These are phyloP conservation scores for Potamarius usumacintae DNA, from an alignment of 2,113 vertebrate species.

Conservation along the genomic window DNA sequence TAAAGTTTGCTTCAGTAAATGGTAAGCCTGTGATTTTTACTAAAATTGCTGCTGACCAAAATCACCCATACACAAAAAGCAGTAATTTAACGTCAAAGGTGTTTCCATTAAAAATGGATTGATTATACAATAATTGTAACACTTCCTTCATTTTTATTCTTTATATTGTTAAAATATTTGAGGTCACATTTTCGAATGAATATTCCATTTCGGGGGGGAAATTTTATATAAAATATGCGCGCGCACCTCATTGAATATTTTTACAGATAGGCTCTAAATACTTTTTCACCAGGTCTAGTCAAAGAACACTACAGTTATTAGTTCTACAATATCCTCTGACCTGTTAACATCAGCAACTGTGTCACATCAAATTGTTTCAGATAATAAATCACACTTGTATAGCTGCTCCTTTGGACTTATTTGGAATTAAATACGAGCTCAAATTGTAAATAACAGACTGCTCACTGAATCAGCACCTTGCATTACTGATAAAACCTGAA, in stretches of 20 bases:
- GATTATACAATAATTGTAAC: not conserved
- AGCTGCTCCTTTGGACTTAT: not conserved
- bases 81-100: not conserved
- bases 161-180: not conserved
- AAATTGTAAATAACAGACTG: slow-evolving; percentile 6
- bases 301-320: not conserved
- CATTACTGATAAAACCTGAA: not conserved
- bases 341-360: not conserved
- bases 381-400: not conserved
- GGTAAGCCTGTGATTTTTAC: not conserved
- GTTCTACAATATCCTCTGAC: not conserved
- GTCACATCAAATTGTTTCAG: not conserved
- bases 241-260: not conserved
- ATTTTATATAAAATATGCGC: too few species aligned
- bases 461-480: slow-evolving; percentile 10
- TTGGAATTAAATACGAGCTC: not conserved
- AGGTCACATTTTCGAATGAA: not conserved
- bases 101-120: not conserved
- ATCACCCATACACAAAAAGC: not conserved
- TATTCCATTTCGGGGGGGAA: not conserved
- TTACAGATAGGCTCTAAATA: not conserved
- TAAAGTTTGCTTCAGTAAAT: not conserved
- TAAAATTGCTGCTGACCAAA: not conserved
- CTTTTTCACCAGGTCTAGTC: not conserved
- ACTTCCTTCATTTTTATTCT: not conserved